phyloP scores from a whole-genome alignment of 2,113 vertebrate genomes.

The Ibidorhyncha struthersii region DNA sequence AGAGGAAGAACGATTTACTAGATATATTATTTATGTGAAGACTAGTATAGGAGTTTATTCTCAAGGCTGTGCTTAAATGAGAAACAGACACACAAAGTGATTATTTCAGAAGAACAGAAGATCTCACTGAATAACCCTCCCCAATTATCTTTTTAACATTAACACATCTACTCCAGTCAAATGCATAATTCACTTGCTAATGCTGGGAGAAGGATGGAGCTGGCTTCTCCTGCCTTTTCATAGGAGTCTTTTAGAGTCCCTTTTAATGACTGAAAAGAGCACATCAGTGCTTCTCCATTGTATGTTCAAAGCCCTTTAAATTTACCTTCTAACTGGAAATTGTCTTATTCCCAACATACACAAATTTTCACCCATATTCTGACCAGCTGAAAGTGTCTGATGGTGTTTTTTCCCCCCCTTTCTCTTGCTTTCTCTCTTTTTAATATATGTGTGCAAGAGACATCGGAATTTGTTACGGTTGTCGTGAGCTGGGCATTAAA shows the following conservation, averaged over 20 bases:
- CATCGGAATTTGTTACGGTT: background rate
- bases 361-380: background rate
- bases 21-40: background rate
- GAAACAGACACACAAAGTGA: background rate
- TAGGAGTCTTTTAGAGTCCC: background rate
- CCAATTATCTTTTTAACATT: background rate
- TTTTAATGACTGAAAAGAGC: background rate
- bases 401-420: rapidly evolving
- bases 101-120: background rate
- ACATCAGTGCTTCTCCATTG: background rate
- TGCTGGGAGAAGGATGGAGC: background rate
- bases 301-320: background rate
- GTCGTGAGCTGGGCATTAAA: background rate
- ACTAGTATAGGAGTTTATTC: background rate
- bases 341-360: background rate
- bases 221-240: background rate
- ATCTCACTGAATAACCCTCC: background rate
- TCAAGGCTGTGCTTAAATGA: background rate
- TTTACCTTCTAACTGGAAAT: background rate
- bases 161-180: background rate
- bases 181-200: background rate
- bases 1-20: background rate
- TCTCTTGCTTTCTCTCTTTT: background rate
- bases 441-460: background rate
- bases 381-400: background rate